A percentile compares a stretch with the other conserved stretches of the same genome.
Conservation (phyloP, 1,140 invertebrate genomes). For the Scaptodrosophila lebanonensis region DNA sequence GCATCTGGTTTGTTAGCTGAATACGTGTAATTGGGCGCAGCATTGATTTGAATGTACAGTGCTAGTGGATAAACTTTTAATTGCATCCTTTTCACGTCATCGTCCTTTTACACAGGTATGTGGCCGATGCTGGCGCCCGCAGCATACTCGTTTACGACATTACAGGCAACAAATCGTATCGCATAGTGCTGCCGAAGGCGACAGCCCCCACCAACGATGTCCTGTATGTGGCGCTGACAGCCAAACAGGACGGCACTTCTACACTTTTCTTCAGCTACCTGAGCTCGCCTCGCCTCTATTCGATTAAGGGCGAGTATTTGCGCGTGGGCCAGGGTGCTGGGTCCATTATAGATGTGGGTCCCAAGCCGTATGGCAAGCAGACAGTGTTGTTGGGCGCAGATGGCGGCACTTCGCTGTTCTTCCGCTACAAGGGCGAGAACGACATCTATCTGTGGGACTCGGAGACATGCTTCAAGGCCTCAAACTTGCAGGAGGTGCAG, state of each 20-base stretch:
- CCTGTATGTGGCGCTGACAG: slow-evolving; percentile 79
- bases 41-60: too few relatives aligned
- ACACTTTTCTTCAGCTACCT: slow-evolving; percentile 81
- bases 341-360: slow-evolving; percentile 79
- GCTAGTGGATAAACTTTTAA: neutral
- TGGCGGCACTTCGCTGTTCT: slow-evolving; percentile 80
- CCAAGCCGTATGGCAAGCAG: slow-evolving; percentile 78
- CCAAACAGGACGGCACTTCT: slow-evolving; percentile 77
- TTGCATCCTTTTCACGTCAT: neutral
- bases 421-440: slow-evolving; percentile 80
- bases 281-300: slow-evolving; percentile 79
- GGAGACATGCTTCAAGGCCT: slow-evolving; percentile 78
- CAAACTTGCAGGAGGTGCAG: slow-evolving; percentile 80
- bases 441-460: slow-evolving; percentile 82
- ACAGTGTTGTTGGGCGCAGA: slow-evolving; percentile 82
- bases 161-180: slow-evolving; percentile 77
- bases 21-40: too few relatives aligned
- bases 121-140: slow-evolving; percentile 80
- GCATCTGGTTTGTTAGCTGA: too few relatives aligned
- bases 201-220: slow-evolving; percentile 79
- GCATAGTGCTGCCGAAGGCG: slow-evolving; percentile 79
- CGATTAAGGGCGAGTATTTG: slow-evolving; percentile 79
- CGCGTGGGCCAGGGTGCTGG: slow-evolving; percentile 78
- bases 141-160: slow-evolving; percentile 81
- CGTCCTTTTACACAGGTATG: slow-evolving; percentile 60